A percentile compares a stretch with the other conserved stretches of the same genome.
Evolutionary conservation across 2,113 vertebrate genomes (phyloP).

Genomic region (Aegotheles bennettii): DNA sequence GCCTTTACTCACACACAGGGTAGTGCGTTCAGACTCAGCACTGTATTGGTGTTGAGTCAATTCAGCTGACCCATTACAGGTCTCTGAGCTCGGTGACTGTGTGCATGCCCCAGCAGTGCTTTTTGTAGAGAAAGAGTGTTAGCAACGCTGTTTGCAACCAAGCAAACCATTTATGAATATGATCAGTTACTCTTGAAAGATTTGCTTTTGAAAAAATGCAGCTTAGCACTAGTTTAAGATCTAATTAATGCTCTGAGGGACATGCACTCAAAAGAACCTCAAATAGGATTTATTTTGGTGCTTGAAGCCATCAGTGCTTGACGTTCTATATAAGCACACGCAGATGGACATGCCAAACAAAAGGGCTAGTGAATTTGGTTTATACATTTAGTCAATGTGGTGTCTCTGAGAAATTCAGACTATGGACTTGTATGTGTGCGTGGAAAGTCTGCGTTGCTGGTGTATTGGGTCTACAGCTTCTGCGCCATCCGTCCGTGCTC

Average conservation of each 20-base stretch:
- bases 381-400: not conserved
- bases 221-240: not conserved
- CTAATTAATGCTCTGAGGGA: not conserved
- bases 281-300: not conserved
- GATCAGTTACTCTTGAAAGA: not conserved
- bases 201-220: not conserved
- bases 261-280: not conserved
- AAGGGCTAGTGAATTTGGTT: not conserved
- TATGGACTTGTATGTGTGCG: rapidly evolving
- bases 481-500: not conserved
- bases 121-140: not conserved
- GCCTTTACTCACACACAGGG: not conserved
- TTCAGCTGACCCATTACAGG: rapidly evolving
- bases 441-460: not conserved
- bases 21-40: not conserved
- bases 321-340: not conserved
- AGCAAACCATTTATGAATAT: not conserved
- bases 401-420: not conserved
- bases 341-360: not conserved
- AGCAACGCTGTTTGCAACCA: not conserved
- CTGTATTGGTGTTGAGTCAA: not conserved
- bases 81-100: rapidly evolving
- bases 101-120: not conserved
- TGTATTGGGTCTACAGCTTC: not conserved
- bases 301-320: not conserved